Base-by-base conservation (phyloP, 2,113 vertebrate genomes). In the Oxyura jamaicensis region DNA sequence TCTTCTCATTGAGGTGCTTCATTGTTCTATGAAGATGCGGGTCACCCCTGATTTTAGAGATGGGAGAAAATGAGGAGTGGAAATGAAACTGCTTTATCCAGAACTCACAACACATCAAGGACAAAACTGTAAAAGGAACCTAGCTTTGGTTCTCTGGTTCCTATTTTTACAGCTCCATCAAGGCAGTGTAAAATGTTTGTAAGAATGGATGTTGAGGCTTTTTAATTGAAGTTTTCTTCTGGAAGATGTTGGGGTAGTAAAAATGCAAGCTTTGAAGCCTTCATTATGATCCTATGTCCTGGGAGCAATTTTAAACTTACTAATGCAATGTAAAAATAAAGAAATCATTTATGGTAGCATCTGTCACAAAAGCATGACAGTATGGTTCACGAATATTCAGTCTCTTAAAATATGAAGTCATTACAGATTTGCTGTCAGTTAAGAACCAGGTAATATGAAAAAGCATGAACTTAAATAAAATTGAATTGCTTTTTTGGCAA, bases 301-400 rank as follows among this genome's bases (percentile, higher is more conserved):
- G 91, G 56, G 66, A 96, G 39, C 85, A 80, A 71, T 95, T 86
- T 96, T 80, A 94, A 96, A 89, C 52, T 60, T 28, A 76, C 80
- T 81, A 95, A 91, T 59, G n/a, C 59, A 74, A 17, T 20, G 15
- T 63, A 73, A 53, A 93, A 77, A 59, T 7, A 10, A 68, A 87
- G 62, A 86, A 44, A 65, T 94, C 39, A 29, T 71, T 85, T 60
- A 25, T 81, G 75, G 68, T 72, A 90, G 60, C 82, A 83, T 84
- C 74, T 93, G 77, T 74, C 90, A 90, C 66, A 85, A 93, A 68
- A 65, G 52, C 73, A 22, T 31, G 68, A 55, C 73, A 56, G 17
- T 65, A 44, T 1, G 25, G 67, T 53, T 95, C 76, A 82, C n/a
- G 88, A 88, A 63, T 35, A 19, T 19, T 77, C n/a, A 78, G 50